Evolutionary conservation across 2,113 vertebrate species (phyloP), one percentile per base, ranked within the genome.

Genomic region (Oreotragus oreotragus): DNA sequence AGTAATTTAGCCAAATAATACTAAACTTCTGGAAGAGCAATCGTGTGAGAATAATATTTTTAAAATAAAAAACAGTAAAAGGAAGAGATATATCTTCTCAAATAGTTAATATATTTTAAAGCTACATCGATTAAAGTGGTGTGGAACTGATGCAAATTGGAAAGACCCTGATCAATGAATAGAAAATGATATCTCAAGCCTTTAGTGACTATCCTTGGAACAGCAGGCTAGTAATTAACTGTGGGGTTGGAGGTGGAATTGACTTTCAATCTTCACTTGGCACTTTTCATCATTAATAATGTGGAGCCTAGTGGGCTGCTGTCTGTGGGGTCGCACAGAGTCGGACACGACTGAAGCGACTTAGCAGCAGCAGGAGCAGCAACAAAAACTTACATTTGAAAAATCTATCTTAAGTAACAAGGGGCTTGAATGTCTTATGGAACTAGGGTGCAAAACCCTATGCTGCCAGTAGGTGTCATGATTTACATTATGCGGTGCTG

Each of bases 401-500:
- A 81, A 43, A 28, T 17, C n/a, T 45, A 19, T 28, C 49, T 94
- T 17, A 64, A 23, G 47, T 45, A 83, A 27, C 53, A 39, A 88
- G 49, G 7, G 49, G 33, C 10, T 84, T 84, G 84, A 93, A 43
- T 73, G 92, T 94, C 97, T 98, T 84, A 80, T 87, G 90, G 92
- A 90, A 96, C 87, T 96, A 91, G 90, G 84, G 27, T 95, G 96
- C 85, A 96, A 83, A 93, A 88, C 33, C 33, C 21, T 6, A 51
- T 15, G 33, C 3, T 45, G 49, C 87, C 97, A 94, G 76, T 92
- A 97, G 97, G 97, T 98, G 97, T 97, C 97, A 36, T 6, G 73
- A 87, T 85, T 19, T 25, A 87, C 58, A 95, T 80, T 84, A 83
- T 7, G 19, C 47, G 80, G 76, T 51, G 30, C 28, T 45, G 4